These are phyloP conservation scores for Gari tellinella DNA, from an alignment of 2,888 invertebrate species.

Conservation along the genomic window DNA sequence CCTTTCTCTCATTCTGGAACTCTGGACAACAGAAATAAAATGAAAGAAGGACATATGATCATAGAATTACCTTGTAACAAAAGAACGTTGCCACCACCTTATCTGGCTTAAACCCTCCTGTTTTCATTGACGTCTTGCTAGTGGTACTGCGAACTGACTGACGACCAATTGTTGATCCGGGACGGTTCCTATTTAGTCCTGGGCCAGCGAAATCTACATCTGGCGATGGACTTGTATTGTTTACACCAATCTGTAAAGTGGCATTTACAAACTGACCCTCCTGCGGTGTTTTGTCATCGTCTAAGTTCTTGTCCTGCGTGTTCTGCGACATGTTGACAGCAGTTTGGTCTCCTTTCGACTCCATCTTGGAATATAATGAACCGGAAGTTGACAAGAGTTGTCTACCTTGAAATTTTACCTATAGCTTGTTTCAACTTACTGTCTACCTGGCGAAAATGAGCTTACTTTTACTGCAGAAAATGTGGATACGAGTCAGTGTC, in stretches of 20 bases:
- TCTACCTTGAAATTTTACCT: constrained; percentile 12
- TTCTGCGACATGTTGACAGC: constrained; percentile 18
- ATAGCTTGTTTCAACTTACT: constrained; percentile 3
- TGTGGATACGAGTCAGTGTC: too few relatives aligned
- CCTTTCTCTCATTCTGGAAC: too few relatives aligned
- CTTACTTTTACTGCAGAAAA: too few relatives aligned
- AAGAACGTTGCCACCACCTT: constrained; percentile 61
- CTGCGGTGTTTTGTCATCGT: constrained; percentile 70
- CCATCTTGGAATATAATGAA: constrained; percentile 52
- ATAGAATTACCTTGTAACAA: constrained; percentile 70
- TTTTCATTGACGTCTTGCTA: constrained; percentile 72
- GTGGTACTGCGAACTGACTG: constrained; percentile 71
- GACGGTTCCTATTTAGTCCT: constrained; percentile 65
- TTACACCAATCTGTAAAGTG: constrained; percentile 67
- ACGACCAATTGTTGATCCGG: constrained; percentile 73
- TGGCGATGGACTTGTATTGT: constrained; percentile 34
- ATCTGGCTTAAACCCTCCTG: constrained; percentile 64
- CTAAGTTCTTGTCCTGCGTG: constrained; percentile 59
- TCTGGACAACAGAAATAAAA: too few relatives aligned
- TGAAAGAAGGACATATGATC: background rate
- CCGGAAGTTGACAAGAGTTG: constrained; percentile 13
- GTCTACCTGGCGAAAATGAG: too few relatives aligned
- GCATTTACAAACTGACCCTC: constrained; percentile 74
- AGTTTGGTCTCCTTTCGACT: constrained; percentile 24
- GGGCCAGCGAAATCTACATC: constrained; percentile 61